Conservation (phyloP, 92 coral and sea anemone species). For the Paragorgia papillata region DNA sequence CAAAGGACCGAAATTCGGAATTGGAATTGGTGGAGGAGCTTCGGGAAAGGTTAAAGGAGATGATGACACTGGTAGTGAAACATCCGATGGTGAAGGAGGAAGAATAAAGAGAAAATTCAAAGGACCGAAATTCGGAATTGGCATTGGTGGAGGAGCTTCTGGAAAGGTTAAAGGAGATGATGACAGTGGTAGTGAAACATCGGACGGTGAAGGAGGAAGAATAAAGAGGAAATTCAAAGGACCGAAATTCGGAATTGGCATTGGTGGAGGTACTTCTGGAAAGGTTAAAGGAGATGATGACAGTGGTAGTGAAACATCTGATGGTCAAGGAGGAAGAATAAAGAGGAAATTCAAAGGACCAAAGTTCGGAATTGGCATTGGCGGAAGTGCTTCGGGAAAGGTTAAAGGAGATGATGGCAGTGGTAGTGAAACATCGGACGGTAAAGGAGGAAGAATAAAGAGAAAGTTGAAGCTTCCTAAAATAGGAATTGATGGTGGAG, state of each 20-base stretch:
- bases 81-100: slow-evolving; percentile 32
- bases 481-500: slow-evolving; percentile 2
- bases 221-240: slow-evolving; percentile 24
- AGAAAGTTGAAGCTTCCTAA: slow-evolving; percentile 26
- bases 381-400: neutral
- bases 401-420: slow-evolving; percentile 10
- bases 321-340: slow-evolving; percentile 31
- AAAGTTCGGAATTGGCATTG: neutral
- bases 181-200: slow-evolving; percentile 28
- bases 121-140: slow-evolving; percentile 9
- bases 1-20: neutral
- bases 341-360: neutral
- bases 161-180: slow-evolving; percentile 22
- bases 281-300: neutral
- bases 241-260: slow-evolving; percentile 21
- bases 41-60: neutral
- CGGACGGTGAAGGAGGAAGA: slow-evolving; percentile 44
- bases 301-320: slow-evolving; percentile 35
- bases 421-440: slow-evolving; percentile 11
- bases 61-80: slow-evolving; percentile 17
- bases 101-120: slow-evolving; percentile 20
- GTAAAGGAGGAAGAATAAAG: neutral
- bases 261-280: slow-evolving; percentile 9
- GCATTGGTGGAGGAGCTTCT: slow-evolving; percentile 11
- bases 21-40: neutral